Evolutionary conservation across 1,140 invertebrate genomes (phyloP), one percentile per base, ranked within the genome.

Genomic region (Cotesia vestalis): DNA sequence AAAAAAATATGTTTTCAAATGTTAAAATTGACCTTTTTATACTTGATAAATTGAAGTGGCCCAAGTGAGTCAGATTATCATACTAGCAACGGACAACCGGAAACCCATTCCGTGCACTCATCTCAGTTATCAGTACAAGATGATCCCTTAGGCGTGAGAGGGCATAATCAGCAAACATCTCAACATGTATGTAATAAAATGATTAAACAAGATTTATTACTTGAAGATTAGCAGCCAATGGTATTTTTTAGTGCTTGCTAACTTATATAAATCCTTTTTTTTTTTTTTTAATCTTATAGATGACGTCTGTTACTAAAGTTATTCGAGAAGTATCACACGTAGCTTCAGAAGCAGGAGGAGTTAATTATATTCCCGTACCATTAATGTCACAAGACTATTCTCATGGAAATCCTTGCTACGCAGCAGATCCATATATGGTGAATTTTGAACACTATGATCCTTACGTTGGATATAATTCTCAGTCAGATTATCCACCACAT

Each of bases 281-380:
- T 27, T 27, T 51, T 62, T 61, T 38, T 14, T 38, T 40, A 69
- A 11, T 69, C 76, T 78, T 77, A 14, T 59, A 89, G 88, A 87
- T 89, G 70, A 90, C 90, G 67, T 91, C 89, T 27, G 89, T 91
- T 40, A 90, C 90, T 53, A 91, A 92, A 83, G 89, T 91, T n/a
- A 88, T 91, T 14, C 85, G 90, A 69, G 90, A 92, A 80, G 88
- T 92, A 27, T 89, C 90, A 68, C 90, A 92, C 83, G 88, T 92
- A 84, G 90, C 90, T 76, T 89, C 91, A 64, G 90, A 91, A 68
- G 88, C 89, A 34, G 88, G 85, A n/a, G 83, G 84, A 59, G 84
- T 87, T 55, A 86, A 81, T 74, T 87, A 86, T 78, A 86, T 86
- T 78, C 84, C 85, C 46, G 85, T 86, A 79, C 84, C 85, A 53